Evolutionary conservation across 2,113 vertebrate species (phyloP).

Genomic region (Gila orcuttii): DNA sequence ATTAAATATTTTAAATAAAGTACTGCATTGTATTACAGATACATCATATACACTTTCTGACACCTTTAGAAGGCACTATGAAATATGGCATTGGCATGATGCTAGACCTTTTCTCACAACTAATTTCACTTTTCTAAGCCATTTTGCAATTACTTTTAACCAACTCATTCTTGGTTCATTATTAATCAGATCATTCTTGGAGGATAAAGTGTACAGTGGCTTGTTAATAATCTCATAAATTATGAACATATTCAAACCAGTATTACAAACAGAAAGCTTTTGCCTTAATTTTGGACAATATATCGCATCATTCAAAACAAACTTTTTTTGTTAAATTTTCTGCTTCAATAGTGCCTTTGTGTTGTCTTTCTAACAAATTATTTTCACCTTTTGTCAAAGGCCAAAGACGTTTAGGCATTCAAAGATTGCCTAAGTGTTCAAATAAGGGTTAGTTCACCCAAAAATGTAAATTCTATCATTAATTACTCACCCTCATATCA

Average conservation of each 20-base stretch:
- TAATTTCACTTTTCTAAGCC: not conserved
- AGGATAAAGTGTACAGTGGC: not conserved
- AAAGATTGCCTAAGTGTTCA: not conserved
- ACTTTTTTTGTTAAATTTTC: not conserved
- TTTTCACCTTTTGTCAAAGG: not conserved
- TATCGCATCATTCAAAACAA: not conserved
- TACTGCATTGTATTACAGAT: not conserved
- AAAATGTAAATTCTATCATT: no score
- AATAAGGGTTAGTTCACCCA: not conserved
- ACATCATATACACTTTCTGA: not conserved
- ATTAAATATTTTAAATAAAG: not conserved
- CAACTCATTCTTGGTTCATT: not conserved
- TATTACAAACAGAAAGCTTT: not conserved
- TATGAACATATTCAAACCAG: not conserved
- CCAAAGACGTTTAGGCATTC: not conserved
- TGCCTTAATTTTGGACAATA: not conserved
- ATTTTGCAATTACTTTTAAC: not conserved
- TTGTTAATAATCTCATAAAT: not conserved
- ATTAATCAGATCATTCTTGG: not conserved
- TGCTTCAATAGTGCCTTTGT: not conserved
- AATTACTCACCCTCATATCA: no score
- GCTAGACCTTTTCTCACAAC: not conserved
- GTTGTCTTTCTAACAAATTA: not conserved
- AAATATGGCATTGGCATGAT: not conserved
- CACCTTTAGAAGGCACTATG: not conserved